Evolutionary conservation across 2,113 vertebrate genomes (phyloP), one percentile per base, ranked within the genome.

Genomic region (Oryzias woworae): DNA sequence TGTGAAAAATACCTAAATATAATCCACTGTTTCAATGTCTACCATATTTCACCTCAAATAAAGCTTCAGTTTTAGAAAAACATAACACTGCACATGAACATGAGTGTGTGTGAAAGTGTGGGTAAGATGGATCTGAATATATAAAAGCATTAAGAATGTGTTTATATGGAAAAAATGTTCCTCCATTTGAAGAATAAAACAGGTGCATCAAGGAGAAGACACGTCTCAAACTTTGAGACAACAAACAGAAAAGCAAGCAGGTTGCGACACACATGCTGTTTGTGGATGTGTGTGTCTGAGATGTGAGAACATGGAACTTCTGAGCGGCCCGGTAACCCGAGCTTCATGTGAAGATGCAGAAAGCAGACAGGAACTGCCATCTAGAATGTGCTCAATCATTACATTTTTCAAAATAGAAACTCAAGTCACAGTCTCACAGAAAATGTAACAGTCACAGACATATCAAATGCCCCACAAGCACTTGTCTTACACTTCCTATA

Each of bases 321-420:
- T 57, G 41, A 80, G 73, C 76, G 48, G 69, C 59, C 56, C 20
- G 16, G 87, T 86, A 88, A 90, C 78, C 22, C 3, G 75, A 90
- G 69, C 85, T 45, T 65, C 86, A 87, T 88, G 88, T 86, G 88
- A 88, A 88, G 77, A 13, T 62, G 66, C 69, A 66, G 66, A 58
- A 53, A 53, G 60, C 20, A 16, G 8, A 64, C 77, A 77, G 80
- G 78, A 85, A 75, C 82, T 58, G 70, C 74, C 61, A 69, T 57
- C 58, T 36, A 57, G 72, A 83, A 71, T 65, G 77, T 61, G 69
- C 69, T 10, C 78, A 87, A 78, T 84, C 75, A 82, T 64, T 71
- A 43, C 66, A 6, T 14, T 5, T 7, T 47, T 64, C 62, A 0
- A 26, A 36, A 69, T 49, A 43, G 53, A 77, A 45, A 55, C 65